Evolutionary conservation across 2,113 vertebrate genomes (phyloP).

Genomic region (Halichoerus grypus): DNA sequence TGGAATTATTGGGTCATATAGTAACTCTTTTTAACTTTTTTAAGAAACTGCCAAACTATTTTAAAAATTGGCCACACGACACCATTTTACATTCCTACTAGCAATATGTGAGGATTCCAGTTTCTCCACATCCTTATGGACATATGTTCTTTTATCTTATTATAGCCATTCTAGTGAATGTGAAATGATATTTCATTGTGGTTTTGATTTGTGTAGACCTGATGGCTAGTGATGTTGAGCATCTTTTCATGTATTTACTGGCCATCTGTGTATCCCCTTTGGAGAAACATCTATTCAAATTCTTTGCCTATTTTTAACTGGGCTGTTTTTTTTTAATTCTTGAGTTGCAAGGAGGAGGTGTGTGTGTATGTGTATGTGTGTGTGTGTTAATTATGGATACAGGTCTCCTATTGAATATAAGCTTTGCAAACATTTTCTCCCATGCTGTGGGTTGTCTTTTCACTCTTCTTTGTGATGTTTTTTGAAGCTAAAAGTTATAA

Average conservation of each 20-base stretch:
- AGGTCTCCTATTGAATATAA: not conserved
- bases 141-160: not conserved
- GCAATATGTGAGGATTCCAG: not conserved
- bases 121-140: not conserved
- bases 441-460: not conserved
- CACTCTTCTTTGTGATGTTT: not conserved
- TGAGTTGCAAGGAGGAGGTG: not conserved
- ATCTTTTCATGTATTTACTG: not conserved
- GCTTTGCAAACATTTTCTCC: not conserved
- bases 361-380: not conserved
- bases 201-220: not conserved
- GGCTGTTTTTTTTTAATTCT: not conserved
- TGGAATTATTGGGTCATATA: not conserved
- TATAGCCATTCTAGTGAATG: not conserved
- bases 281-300: not conserved
- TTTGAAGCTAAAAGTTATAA: not conserved
- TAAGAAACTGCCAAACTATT: not conserved
- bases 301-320: not conserved
- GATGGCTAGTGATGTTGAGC: not conserved
- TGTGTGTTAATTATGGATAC: not conserved
- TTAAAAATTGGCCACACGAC: not conserved
- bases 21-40: not conserved
- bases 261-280: not conserved
- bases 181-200: not conserved
- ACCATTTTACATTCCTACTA: not conserved